Evolutionary conservation across 2,888 invertebrate genomes (phyloP).

Genomic region (Bhutanitis thaidina): DNA sequence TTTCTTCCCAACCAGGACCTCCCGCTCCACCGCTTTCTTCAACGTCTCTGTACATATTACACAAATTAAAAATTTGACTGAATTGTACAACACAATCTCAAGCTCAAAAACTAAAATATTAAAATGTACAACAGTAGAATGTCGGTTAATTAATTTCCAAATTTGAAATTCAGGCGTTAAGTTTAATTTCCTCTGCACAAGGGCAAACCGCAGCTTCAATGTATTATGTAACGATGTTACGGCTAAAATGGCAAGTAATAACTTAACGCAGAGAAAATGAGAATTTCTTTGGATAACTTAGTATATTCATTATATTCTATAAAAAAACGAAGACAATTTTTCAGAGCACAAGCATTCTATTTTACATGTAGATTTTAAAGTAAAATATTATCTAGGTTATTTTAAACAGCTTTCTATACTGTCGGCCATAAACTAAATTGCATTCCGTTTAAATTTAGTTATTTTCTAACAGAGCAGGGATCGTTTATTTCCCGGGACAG

Average conservation of each 20-base stretch:
- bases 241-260: no score
- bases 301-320: neutral
- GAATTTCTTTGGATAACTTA: no score
- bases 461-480: slow-evolving; percentile 26
- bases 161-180: no score
- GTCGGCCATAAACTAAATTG: slow-evolving; percentile 2
- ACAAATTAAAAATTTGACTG: no score
- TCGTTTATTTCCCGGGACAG: slow-evolving; percentile 33
- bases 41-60: slow-evolving; percentile 39
- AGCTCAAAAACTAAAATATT: no score
- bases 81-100: no score
- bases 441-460: slow-evolving; percentile 15
- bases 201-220: no score
- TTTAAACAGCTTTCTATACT: slow-evolving; percentile 2
- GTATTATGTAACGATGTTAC: no score
- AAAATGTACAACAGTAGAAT: no score
- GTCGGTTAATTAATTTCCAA: no score
- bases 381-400: neutral
- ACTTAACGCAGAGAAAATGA: no score
- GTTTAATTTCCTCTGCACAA: no score
- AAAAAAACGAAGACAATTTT: neutral
- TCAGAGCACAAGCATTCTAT: neutral
- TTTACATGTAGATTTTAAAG: neutral
- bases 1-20: slow-evolving; percentile 84
- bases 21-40: slow-evolving; percentile 61